Evolutionary conservation across 2,888 invertebrate genomes (phyloP).

Genomic region (Junonia oenone): DNA sequence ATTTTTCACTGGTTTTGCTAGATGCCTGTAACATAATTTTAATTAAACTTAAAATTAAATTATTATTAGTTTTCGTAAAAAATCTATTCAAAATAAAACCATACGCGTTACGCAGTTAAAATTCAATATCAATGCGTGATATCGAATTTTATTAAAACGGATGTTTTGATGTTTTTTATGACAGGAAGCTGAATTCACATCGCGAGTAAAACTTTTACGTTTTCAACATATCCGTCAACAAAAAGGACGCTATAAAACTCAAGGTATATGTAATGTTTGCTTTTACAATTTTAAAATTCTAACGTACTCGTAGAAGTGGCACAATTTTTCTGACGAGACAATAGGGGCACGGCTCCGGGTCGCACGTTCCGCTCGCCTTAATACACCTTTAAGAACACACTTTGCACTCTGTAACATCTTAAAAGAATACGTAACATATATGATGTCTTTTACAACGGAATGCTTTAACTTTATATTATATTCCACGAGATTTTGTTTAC

Average conservation of each 20-base stretch:
- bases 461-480: neutral
- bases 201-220: neutral
- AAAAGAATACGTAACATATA: neutral
- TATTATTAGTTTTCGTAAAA: too few species aligned
- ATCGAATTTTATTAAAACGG: neutral
- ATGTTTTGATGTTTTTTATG: neutral
- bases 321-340: neutral
- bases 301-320: neutral
- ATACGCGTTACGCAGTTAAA: neutral
- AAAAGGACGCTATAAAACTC: neutral
- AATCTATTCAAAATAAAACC: neutral
- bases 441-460: neutral
- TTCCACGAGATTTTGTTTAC: neutral
- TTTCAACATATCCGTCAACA: neutral
- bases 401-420: neutral
- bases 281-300: neutral
- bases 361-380: conserved; percentile 1
- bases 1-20: too few species aligned
- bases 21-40: too few species aligned
- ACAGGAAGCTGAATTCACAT: neutral
- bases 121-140: neutral
- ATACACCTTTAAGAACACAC: conserved; percentile 6
- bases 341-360: neutral
- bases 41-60: too few species aligned
- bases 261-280: neutral